Percentiles rank a stretch among this genome's conserved stretches.
phyloP scores from a whole-genome alignment of 2,113 vertebrate species.

The Mormyrus iriodes region DNA sequence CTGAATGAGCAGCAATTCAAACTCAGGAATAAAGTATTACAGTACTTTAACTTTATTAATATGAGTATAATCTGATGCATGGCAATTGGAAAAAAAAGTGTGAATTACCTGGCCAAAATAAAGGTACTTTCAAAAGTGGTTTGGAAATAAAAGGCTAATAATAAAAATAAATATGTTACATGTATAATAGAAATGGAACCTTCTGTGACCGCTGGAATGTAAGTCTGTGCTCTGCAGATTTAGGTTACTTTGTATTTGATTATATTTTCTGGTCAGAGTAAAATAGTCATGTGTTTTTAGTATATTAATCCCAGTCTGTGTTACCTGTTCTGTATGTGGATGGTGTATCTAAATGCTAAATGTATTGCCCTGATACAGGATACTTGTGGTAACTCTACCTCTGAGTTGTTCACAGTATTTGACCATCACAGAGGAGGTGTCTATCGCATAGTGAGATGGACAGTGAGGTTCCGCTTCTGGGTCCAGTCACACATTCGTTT shows the following conservation, averaged over 20 bases:
- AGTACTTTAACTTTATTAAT: too few species aligned
- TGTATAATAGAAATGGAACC: background rate
- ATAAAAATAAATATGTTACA: background rate
- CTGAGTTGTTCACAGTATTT: background rate
- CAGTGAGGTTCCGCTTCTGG: background rate
- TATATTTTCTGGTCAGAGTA: background rate
- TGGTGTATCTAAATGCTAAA: background rate
- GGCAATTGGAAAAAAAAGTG: background rate
- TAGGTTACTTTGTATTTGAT: background rate
- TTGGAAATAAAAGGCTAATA: background rate
- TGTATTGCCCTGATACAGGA: background rate
- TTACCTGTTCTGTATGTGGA: too few species aligned
- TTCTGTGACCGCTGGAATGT: background rate
- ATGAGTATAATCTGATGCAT: background rate
- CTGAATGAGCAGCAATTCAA: background rate
- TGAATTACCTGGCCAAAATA: background rate
- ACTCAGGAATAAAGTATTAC: background rate
- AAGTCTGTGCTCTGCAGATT: background rate
- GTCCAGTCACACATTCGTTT: constrained; percentile 1
- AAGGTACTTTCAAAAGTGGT: background rate
- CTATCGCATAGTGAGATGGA: background rate
- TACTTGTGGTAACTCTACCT: background rate
- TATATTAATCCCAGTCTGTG: too few species aligned
- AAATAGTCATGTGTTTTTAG: background rate
- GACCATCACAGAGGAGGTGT: background rate